Conservation (phyloP, 1,140 invertebrate species). For the Kradibia gibbosae region DNA sequence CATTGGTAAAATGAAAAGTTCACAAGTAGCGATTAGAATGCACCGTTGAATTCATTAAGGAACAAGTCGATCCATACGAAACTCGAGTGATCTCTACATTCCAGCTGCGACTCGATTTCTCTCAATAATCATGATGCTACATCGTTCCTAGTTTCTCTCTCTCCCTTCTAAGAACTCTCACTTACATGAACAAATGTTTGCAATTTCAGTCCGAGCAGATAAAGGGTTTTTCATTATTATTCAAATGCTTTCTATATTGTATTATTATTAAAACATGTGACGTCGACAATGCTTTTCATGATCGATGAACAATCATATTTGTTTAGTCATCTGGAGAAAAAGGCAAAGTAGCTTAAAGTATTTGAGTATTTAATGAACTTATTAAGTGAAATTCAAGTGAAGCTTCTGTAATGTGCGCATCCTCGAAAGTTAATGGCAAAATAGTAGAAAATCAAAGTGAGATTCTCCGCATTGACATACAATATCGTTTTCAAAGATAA, state of each 20-base stretch:
- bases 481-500: too few relatives aligned
- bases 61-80: not conserved
- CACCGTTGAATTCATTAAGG: not conserved
- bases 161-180: constrained; percentile 12
- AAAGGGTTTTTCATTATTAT: not conserved
- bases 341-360: not conserved
- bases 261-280: not conserved
- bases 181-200: not conserved
- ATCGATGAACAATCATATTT: not conserved
- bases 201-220: not conserved
- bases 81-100: constrained; percentile 9
- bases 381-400: constrained; percentile 6
- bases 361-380: not conserved
- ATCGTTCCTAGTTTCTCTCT: constrained; percentile 14
- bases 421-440: not conserved
- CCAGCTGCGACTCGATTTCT: constrained; percentile 37
- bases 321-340: not conserved
- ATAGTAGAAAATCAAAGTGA: not conserved
- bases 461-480: not conserved
- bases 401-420: not conserved
- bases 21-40: not conserved
- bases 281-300: not conserved
- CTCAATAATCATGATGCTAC: constrained; percentile 47
- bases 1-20: not conserved
- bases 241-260: too few relatives aligned